Evolutionary conservation across 2,888 invertebrate species (phyloP).

Genomic region (Calephelis perditalis): DNA sequence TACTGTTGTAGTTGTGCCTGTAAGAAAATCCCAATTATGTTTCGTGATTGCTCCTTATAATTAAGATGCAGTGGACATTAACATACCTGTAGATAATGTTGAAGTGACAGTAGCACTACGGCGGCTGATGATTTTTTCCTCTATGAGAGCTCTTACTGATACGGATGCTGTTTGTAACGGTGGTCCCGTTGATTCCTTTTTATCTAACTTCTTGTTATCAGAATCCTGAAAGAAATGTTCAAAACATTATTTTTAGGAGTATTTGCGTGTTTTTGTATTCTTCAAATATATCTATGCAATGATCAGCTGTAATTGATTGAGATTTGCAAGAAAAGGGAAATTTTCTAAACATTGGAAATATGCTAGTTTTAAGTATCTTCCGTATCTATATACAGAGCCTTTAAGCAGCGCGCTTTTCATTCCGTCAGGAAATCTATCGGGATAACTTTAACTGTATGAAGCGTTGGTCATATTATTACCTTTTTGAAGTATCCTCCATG

Average conservation of each 20-base stretch:
- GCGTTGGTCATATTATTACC: constrained; percentile 54
- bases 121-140: constrained; percentile 95
- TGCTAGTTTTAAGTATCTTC: too few relatives aligned
- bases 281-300: too few relatives aligned
- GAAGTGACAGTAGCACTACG: constrained; percentile 76
- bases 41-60: background rate
- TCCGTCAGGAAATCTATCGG: too few relatives aligned
- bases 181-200: constrained; percentile 89
- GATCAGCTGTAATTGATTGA: too few relatives aligned
- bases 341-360: too few relatives aligned
- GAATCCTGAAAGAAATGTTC: constrained; percentile 79
- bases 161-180: constrained; percentile 95
- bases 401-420: too few relatives aligned
- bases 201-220: constrained; percentile 90
- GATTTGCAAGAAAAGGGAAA: too few relatives aligned
- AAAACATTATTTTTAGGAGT: too few relatives aligned
- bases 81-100: constrained; percentile 46
- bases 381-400: too few relatives aligned
- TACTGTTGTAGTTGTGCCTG: constrained; percentile 44
- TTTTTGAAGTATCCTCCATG: constrained; percentile 98
- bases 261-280: too few relatives aligned
- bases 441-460: too few relatives aligned
- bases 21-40: constrained; percentile 19
- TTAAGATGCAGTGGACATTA: background rate
- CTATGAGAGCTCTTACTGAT: constrained; percentile 92